Conservation (phyloP, 2,888 invertebrate genomes). For the Zygaena filipendulae region DNA sequence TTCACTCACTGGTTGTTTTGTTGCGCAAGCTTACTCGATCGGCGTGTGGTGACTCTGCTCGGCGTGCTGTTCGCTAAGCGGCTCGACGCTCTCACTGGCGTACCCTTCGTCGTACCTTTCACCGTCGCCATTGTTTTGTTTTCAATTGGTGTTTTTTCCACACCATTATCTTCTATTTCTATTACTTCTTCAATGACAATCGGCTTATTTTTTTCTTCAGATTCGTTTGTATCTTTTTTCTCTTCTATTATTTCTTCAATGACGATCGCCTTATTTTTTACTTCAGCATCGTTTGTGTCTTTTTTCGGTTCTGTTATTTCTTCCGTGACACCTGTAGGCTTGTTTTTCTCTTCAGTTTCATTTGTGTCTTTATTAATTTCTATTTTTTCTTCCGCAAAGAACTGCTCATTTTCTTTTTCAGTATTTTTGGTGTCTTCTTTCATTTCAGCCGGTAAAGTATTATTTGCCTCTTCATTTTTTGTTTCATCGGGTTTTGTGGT, state of each 20-base stretch:
- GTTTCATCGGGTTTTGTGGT: too few species aligned
- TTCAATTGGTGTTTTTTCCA: constrained; percentile 13
- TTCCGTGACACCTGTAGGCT: constrained; percentile 1
- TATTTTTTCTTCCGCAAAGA: constrained; percentile 3
- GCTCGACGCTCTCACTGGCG: constrained; percentile 30
- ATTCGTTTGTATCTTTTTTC: constrained; percentile 3
- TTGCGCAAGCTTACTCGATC: constrained; percentile 33
- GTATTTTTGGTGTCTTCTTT: neutral
- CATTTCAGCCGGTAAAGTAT: too few species aligned
- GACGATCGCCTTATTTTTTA: neutral
- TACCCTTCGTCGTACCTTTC: constrained; percentile 22
- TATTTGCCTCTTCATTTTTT: too few species aligned
- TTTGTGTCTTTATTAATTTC: constrained; percentile 1
- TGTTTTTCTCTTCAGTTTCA: constrained; percentile 3
- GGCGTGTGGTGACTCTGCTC: constrained; percentile 33
- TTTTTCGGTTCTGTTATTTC: constrained; percentile 4
- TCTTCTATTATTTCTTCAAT: constrained; percentile 2
- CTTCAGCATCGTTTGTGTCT: constrained; percentile 1
- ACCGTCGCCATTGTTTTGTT: constrained; percentile 12
- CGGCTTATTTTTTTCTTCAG: constrained; percentile 6
- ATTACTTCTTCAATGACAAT: constrained; percentile 11
- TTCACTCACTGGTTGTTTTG: too few species aligned
- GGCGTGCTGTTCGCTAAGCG: constrained; percentile 31
- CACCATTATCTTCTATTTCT: constrained; percentile 8
- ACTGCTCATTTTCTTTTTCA: neutral